Percentiles rank a stretch among this genome's conserved stretches.
These are phyloP conservation scores for Caenorhabditis sulstoni DNA, from an alignment of 2,888 invertebrate genomes.

Conservation along the genomic window DNA sequence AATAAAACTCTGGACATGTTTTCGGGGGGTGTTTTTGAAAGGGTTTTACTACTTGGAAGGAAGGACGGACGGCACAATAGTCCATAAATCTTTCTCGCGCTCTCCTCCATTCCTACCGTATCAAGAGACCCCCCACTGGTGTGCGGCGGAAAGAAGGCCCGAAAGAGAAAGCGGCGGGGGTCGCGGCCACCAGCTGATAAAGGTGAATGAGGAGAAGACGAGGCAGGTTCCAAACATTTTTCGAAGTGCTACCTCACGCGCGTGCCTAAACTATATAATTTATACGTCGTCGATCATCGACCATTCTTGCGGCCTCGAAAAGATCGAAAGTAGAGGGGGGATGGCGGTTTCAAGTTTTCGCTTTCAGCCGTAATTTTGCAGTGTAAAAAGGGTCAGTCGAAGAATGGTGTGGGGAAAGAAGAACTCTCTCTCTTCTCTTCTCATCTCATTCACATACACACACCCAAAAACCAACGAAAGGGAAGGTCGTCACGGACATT, in stretches of 20 bases:
- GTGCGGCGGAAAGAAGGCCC: conserved; percentile 2
- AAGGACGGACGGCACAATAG: conserved; percentile 35
- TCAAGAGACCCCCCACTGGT: conserved; percentile 22
- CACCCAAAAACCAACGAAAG: conserved; percentile 1
- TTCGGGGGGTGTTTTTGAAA: conserved; percentile 11
- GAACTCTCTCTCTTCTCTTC: no score
- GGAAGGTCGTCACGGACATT: conserved; percentile 49
- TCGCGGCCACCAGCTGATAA: conserved; percentile 40
- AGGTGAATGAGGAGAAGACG: conserved; percentile 17
- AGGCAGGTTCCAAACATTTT: conserved; percentile 21
- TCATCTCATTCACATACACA: conserved; percentile 18
- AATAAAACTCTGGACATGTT: conserved; percentile 47
- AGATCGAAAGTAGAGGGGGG: background rate
- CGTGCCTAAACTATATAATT: conserved; percentile 26
- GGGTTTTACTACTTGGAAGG: conserved; percentile 8
- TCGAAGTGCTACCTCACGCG: conserved; percentile 8
- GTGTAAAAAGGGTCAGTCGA: conserved; percentile 52
- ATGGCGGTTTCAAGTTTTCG: conserved; percentile 48
- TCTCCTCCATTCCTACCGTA: conserved; percentile 42
- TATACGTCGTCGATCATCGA: conserved; percentile 24
- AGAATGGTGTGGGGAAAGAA: conserved; percentile 4
- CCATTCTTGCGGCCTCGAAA: background rate
- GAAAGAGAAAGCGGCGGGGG: conserved; percentile 20
- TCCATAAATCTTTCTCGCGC: conserved; percentile 50
- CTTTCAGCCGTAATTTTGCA: conserved; percentile 43